phyloP scores from a whole-genome alignment of 2,113 vertebrate genomes.

The Cinclus cinclus region DNA sequence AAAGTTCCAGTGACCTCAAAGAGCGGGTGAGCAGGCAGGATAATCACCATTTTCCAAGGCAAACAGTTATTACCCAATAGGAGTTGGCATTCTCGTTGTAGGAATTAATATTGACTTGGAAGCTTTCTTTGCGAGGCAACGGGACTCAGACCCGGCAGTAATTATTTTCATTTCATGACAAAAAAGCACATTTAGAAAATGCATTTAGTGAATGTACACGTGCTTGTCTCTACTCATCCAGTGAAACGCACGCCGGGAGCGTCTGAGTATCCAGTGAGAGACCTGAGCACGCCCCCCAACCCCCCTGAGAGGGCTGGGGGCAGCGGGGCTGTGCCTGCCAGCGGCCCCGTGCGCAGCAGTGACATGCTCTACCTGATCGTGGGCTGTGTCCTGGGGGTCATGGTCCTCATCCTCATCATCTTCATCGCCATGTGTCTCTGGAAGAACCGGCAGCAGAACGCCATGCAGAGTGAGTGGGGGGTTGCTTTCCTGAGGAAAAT shows the following conservation, averaged over 20 bases:
- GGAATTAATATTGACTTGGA: background rate
- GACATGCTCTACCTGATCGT: constrained; percentile 92
- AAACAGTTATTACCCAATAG: background rate
- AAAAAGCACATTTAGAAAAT: fast-evolving
- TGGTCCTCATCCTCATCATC: constrained; percentile 92
- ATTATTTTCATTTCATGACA: background rate
- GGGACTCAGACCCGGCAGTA: background rate
- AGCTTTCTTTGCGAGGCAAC: background rate
- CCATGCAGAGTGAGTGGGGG: constrained; percentile 87
- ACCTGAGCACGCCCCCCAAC: constrained; percentile 79
- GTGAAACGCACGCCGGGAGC: constrained; percentile 79
- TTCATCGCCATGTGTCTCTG: constrained; percentile 97
- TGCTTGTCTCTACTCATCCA: background rate
- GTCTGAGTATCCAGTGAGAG: constrained; percentile 79
- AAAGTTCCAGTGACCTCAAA: background rate
- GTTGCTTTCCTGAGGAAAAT: fast-evolving
- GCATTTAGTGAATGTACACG: fast-evolving
- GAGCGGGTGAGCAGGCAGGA: background rate
- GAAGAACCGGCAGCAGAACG: constrained; percentile 90
- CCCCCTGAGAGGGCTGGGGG: constrained; percentile 34
- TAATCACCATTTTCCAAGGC: background rate
- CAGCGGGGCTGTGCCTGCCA: background rate
- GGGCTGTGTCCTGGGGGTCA: constrained; percentile 88
- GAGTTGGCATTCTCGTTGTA: background rate
- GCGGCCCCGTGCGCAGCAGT: constrained; percentile 68